These are phyloP conservation scores for Sympetrum striolatum DNA, from an alignment of 2,888 invertebrate genomes.

Conservation along the genomic window DNA sequence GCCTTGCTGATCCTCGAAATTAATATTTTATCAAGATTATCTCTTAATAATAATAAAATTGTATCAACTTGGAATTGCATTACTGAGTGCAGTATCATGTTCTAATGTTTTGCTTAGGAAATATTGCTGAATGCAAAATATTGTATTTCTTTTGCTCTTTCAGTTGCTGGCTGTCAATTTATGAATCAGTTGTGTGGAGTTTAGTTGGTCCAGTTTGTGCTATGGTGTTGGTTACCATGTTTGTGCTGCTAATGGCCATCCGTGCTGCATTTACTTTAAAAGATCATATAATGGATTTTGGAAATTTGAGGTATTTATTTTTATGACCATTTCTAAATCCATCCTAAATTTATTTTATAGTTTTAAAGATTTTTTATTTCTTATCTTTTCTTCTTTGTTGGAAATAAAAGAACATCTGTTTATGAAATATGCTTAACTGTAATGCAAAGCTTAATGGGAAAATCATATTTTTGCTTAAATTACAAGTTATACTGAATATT, in stretches of 20 bases:
- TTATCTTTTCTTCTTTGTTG: too few species aligned
- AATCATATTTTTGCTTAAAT: too few species aligned
- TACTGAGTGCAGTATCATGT: background rate
- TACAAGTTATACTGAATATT: too few species aligned
- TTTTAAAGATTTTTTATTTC: too few species aligned
- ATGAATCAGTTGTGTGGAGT: slow-evolving; percentile 95
- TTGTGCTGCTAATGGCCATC: slow-evolving; percentile 83
- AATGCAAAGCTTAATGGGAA: too few species aligned
- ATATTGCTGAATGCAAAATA: background rate
- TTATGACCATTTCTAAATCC: background rate
- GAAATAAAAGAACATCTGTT: too few species aligned
- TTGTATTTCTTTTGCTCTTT: slow-evolving; percentile 51
- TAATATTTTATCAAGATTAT: background rate
- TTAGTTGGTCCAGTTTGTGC: slow-evolving; percentile 88
- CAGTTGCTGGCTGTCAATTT: slow-evolving; percentile 95
- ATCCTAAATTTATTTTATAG: too few species aligned
- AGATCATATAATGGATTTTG: slow-evolving; percentile 88
- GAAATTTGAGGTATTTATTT: slow-evolving; percentile 70
- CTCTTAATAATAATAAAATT: background rate
- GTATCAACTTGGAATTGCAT: background rate
- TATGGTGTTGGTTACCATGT: slow-evolving; percentile 78
- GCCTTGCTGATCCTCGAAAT: background rate
- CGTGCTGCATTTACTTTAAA: slow-evolving; percentile 90
- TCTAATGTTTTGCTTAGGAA: background rate
- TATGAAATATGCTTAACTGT: too few species aligned